A percentile compares a stretch with the other conserved stretches of the same genome.
Conservation (phyloP, 2,888 invertebrate species). For the Brachynemurus nebulosus region DNA sequence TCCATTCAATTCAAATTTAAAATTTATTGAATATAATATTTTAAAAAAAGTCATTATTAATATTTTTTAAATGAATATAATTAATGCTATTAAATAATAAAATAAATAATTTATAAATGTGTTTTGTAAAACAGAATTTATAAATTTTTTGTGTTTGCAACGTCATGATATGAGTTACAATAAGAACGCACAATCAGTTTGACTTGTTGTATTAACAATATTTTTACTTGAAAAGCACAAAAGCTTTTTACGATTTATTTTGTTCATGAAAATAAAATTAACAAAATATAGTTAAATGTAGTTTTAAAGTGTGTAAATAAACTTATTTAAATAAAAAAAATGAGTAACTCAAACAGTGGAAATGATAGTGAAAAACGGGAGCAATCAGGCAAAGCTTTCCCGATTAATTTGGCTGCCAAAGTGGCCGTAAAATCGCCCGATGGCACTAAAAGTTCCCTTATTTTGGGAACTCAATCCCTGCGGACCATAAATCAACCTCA, state of each 20-base stretch:
- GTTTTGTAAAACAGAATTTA: no score
- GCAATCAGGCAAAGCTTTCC: conserved; percentile 38
- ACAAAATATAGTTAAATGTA: neutral
- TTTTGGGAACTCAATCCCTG: conserved; percentile 27
- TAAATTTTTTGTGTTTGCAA: no score
- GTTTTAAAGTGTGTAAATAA: neutral
- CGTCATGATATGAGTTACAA: no score
- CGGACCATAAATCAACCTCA: conserved; percentile 20
- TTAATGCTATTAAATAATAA: no score
- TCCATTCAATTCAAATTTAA: no score
- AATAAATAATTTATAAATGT: no score
- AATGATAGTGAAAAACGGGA: conserved; percentile 40
- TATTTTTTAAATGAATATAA: no score
- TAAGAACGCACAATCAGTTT: neutral
- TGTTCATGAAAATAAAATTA: neutral
- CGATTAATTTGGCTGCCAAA: conserved; percentile 36
- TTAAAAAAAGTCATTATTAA: no score
- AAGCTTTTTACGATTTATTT: neutral
- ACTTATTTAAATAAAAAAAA: conserved; percentile 18
- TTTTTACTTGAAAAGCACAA: neutral
- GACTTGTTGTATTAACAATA: conserved; percentile 5
- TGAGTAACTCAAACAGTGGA: conserved; percentile 26
- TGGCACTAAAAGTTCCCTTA: conserved; percentile 25
- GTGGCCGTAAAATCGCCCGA: conserved; percentile 35
- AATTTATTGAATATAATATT: no score